Conservation (phyloP, 2,888 invertebrate genomes). For the Callosobruchus maculatus region DNA sequence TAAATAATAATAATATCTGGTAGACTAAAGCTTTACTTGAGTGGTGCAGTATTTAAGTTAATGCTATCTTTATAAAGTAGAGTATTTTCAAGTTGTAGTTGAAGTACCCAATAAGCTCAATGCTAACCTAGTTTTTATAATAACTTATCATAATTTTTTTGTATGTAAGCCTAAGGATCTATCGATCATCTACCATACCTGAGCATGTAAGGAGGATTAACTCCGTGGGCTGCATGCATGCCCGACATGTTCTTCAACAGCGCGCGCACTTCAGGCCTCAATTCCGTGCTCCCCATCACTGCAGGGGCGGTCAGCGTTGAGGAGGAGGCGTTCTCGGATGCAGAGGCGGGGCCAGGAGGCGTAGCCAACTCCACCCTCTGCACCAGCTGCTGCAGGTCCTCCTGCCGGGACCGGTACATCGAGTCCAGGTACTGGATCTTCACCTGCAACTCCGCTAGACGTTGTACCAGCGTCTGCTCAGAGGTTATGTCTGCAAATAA, state of each 20-base stretch:
- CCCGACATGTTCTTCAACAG: constrained; percentile 48
- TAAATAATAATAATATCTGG: no score
- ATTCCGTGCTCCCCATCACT: constrained; percentile 26
- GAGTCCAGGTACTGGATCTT: constrained; percentile 76
- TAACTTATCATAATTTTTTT: no score
- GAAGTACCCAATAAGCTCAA: no score
- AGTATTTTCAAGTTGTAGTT: no score
- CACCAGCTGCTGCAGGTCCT: constrained; percentile 68
- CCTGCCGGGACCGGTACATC: constrained; percentile 72
- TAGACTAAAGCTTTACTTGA: no score
- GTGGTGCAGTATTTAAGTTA: no score
- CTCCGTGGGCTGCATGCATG: constrained; percentile 49
- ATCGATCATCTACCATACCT: no score
- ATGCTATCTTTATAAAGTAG: no score
- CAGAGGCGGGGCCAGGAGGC: constrained; percentile 15
- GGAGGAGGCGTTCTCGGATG: constrained; percentile 32
- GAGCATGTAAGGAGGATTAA: constrained; percentile 51
- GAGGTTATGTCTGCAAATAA: constrained; percentile 57
- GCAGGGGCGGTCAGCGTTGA: not conserved
- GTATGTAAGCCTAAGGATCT: no score
- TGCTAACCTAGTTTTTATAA: no score
- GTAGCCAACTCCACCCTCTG: constrained; percentile 57
- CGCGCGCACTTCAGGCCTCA: constrained; percentile 41
- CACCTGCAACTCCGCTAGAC: constrained; percentile 72
- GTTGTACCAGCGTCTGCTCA: constrained; percentile 64